These are phyloP conservation scores for Scaeva pyrastri DNA, from an alignment of 2,888 invertebrate genomes.

Conservation along the genomic window DNA sequence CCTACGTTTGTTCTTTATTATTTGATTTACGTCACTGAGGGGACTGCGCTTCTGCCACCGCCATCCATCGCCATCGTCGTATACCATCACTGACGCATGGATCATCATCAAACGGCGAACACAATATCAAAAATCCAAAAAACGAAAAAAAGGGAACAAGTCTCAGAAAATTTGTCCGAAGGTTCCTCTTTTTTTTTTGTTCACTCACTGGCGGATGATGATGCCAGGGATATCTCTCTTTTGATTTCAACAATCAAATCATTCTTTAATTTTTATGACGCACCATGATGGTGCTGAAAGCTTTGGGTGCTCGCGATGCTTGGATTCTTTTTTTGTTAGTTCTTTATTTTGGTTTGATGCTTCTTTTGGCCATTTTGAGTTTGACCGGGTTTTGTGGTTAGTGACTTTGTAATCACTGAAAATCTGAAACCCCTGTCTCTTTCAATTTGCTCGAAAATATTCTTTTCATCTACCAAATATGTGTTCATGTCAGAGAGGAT, in stretches of 20 bases:
- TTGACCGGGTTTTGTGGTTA: constrained; percentile 65
- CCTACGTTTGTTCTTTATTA: constrained; percentile 66
- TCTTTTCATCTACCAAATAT: not conserved
- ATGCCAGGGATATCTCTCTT: constrained; percentile 60
- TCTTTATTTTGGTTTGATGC: not conserved
- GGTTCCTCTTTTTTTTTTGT: not conserved
- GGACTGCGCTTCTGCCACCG: constrained; percentile 10
- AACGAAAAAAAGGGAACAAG: not conserved
- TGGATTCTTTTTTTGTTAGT: not conserved
- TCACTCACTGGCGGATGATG: not conserved
- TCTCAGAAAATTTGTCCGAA: constrained; percentile 36
- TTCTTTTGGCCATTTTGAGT: constrained; percentile 40
- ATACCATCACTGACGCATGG: constrained; percentile 30
- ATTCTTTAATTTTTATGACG: constrained; percentile 75
- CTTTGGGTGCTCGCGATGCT: constrained; percentile 55
- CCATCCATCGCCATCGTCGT: not conserved
- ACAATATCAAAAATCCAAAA: not conserved
- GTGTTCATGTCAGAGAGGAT: not conserved
- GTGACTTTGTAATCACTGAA: constrained; percentile 68
- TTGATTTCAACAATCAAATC: constrained; percentile 75
- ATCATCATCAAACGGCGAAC: constrained; percentile 48
- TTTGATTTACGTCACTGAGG: constrained; percentile 70
- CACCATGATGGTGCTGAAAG: constrained; percentile 75
- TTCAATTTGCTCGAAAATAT: constrained; percentile 60
- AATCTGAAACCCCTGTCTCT: constrained; percentile 65